These are phyloP conservation scores for Hydrolagus affinis DNA, from an alignment of 2,113 vertebrate species.

Conservation along the genomic window DNA sequence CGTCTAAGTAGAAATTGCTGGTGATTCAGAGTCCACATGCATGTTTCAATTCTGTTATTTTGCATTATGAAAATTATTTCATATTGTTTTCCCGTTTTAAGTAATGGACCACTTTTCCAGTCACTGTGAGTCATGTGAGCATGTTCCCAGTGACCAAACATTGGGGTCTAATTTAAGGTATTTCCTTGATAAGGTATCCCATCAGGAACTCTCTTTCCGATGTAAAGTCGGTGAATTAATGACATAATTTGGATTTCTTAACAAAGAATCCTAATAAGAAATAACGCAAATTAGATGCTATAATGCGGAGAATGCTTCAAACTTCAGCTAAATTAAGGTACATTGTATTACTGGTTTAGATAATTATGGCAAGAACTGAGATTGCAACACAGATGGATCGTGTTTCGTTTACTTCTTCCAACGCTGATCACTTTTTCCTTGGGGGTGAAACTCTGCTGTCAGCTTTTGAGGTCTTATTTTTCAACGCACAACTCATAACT, in stretches of 20 bases:
- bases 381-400: background rate
- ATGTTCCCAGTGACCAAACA: background rate
- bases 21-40: background rate
- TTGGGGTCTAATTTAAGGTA: no score
- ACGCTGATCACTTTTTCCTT: background rate
- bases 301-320: background rate
- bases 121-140: constrained; percentile 5
- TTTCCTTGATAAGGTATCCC: no score
- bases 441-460: no score
- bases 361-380: no score
- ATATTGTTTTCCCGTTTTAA: background rate
- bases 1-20: background rate
- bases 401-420: background rate
- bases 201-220: no score
- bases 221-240: no score
- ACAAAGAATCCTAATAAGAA: no score
- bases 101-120: background rate
- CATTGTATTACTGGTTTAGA: background rate
- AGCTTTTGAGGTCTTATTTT: no score
- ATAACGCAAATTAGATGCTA: no score
- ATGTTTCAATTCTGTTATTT: constrained; percentile 14
- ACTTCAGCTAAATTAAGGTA: constrained; percentile 13
- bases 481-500: no score
- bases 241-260: no score
- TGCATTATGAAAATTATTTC: constrained; percentile 19